Evolutionary conservation across 2,113 vertebrate genomes (phyloP), one percentile per base, ranked within the genome.

Genomic region (Onychorhynchus coronatus): DNA sequence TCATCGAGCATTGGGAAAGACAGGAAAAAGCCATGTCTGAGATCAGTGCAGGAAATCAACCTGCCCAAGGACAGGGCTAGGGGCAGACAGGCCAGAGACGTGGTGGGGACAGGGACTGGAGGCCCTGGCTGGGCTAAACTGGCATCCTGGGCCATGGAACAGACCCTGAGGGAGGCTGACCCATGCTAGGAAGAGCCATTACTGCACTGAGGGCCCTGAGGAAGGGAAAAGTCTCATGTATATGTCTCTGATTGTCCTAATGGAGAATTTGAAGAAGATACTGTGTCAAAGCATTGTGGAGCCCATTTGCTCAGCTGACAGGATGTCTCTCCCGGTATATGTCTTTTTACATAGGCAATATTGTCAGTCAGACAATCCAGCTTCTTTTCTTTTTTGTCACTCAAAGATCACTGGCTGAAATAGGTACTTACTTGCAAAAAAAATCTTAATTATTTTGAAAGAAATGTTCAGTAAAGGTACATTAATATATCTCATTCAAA

Each of bases 1-100:
- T 5, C 0, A 0, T 6, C 0, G 2, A 65, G 35, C 30, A 0
- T 2, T 21, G 12, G 23, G 18, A 77, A 66, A 42, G 7, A 35
- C 0, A 2, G 11, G 11, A 85, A 39, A 2, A 28, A 78, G 4
- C 21, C 19, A 6, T 3, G 6, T 35, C 37, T 0, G 2, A 59
- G 14, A 37, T 19, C 6, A 37, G 30, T 28, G 33, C 4, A 65
- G 59, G 35, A 86, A 63, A 86, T 55, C 25, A 24, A 39, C 30
- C 7, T 21, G 33, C 9, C n/a, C 15, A 14, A 11, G 28, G 27
- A 30, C 9, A 46, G 41, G 16, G 14, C 25, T 8, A n/a, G 9
- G 8, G 23, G 4, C 31, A 53, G 50, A 19, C 24, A 41, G 41
- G 4, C 11, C 46, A 23, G 15, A 59, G 12, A 12, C 0, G 0